These are phyloP conservation scores for Heterotis niloticus DNA, from an alignment of 2,113 vertebrate genomes.

Conservation along the genomic window DNA sequence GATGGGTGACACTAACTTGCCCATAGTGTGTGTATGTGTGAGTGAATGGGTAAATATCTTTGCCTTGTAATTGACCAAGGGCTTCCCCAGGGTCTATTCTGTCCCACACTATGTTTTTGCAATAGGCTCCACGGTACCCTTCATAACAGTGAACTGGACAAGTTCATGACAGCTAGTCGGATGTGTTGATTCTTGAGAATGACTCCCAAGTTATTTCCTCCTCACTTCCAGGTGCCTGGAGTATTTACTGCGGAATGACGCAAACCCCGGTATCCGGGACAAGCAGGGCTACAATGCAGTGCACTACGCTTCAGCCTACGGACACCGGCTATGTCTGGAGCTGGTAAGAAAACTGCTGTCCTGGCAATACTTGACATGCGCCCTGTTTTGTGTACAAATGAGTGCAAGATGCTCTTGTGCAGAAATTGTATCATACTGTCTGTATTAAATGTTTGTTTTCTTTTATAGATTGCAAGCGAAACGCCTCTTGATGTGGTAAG, in stretches of 20 bases:
- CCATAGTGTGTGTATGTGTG: conserved; percentile 22
- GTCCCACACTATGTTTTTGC: no score
- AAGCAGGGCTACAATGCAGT: conserved; percentile 97
- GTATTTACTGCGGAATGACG: conserved; percentile 94
- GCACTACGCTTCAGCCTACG: conserved; percentile 83
- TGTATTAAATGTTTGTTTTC: conserved; percentile 3
- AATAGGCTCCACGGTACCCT: no score
- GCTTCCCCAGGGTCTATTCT: no score
- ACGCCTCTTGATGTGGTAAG: conserved; percentile 97
- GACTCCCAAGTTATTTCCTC: background rate
- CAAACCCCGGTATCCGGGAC: conserved; percentile 93
- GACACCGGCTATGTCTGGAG: conserved; percentile 71
- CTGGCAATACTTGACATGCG: background rate
- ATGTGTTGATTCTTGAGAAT: conserved; percentile 8
- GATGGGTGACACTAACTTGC: background rate
- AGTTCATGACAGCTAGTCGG: background rate
- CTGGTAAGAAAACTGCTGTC: conserved; percentile 56
- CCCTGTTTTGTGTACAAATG: background rate
- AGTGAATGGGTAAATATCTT: conserved; percentile 60
- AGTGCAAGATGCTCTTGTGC: background rate
- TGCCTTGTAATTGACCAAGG: background rate
- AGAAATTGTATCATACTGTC: background rate
- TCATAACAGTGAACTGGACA: no score
- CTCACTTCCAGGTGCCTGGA: conserved; percentile 84
- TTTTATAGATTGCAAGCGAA: conserved; percentile 90